A percentile compares a stretch with the other conserved stretches of the same genome.
phyloP scores from a whole-genome alignment of 2,888 invertebrate species.

The Hydrotaea cyrtoneurina region DNA sequence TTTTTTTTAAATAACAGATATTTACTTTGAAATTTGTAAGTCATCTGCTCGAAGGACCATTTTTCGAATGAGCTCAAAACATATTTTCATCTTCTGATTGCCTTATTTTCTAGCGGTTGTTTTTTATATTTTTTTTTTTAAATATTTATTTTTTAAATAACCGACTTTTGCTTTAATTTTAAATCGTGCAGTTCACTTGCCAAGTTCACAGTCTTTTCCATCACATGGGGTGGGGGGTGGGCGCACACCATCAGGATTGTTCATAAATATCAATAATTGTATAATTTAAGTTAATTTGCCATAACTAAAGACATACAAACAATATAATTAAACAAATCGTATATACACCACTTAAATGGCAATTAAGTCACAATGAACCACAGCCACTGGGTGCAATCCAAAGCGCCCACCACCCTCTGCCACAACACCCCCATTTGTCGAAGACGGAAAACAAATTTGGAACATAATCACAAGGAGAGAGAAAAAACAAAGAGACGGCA shows the following conservation, averaged over 20 bases:
- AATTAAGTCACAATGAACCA: slow-evolving; percentile 6
- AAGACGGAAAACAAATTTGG: slow-evolving; percentile 23
- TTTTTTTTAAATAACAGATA: too few relatives aligned
- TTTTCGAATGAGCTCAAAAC: too few relatives aligned
- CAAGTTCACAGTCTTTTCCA: too few relatives aligned
- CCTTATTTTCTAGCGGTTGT: too few relatives aligned
- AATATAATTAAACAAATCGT: slow-evolving; percentile 50
- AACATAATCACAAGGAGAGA: background rate
- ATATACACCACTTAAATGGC: slow-evolving; percentile 28
- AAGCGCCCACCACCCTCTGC: background rate
- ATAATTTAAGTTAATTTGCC: slow-evolving; percentile 55
- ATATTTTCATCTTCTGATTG: too few relatives aligned
- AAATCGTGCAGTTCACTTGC: too few relatives aligned
- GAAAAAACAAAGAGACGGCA: slow-evolving; percentile 2
- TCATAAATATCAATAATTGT: slow-evolving; percentile 48
- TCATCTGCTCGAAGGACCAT: too few relatives aligned
- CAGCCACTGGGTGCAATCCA: background rate
- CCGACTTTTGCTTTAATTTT: too few relatives aligned
- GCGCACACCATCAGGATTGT: background rate
- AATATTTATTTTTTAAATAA: too few relatives aligned
- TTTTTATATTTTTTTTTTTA: too few relatives aligned
- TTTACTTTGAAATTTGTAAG: too few relatives aligned
- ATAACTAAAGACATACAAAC: slow-evolving; percentile 17
- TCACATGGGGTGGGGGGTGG: too few relatives aligned
- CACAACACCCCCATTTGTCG: background rate